Base-by-base conservation (phyloP, 2,797 vertebrate species). In the Neostethus bicornis region DNA sequence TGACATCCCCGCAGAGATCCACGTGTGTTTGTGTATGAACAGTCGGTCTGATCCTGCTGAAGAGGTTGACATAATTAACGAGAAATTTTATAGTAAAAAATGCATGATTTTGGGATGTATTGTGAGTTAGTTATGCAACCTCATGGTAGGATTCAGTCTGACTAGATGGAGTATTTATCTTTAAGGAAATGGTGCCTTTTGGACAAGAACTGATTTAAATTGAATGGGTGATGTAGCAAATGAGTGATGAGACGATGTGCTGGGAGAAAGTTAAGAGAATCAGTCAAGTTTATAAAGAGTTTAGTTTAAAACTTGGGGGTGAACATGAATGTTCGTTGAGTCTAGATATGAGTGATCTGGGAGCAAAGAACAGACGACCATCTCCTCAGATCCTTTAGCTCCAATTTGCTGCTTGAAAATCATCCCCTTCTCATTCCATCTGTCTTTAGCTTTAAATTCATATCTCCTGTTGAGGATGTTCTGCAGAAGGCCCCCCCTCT, bases 161-260 rank as follows among this genome's bases (percentile, higher is more conserved):
- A 51, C 53, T 45, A 48, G 57, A 52, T 31, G 7, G 11, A 7
- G 12, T 67, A 56, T 57, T 63, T 51, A 41, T 57, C 38, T 65
- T 61, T 21, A 50, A 70, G 62, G 38, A 63, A 70, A 67, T 5
- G 51, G 76, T 85, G 83, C 79, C 83, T 87, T 86, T 89, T 73
- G 58, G 63, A 68, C 61, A 51, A 62, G 66, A 51, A 69, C 53
- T 63, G 23, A 72, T 52, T 63, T 53, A 3, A 61, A 73, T 7
- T 9, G 9, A 48, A 37, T 46, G 50, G 32, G 69, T 59, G 56
- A 24, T 52, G 49, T 55, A 75, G 67, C 65, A 58, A 45, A 59
- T 51, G 35, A 57, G 41, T 9, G 47, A 38, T 41, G 47, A 35
- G 32, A 32, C 31, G 45, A 51, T 14, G 11, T 6, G n/a, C 43